Evolutionary conservation across 2,113 vertebrate genomes (phyloP).

Genomic region (Calyptomena viridis): DNA sequence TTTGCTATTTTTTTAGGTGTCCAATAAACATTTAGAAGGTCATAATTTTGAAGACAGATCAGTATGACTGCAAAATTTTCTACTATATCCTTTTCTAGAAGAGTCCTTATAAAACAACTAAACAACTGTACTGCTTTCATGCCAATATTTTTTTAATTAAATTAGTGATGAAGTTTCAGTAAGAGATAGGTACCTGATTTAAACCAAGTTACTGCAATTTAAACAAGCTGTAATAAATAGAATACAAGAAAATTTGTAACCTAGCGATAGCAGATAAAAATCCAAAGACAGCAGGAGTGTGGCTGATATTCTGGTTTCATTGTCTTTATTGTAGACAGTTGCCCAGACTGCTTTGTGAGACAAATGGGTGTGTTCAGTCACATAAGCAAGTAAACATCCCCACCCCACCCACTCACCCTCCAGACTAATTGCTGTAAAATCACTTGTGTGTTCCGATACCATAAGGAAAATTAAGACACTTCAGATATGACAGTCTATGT

Average conservation of each 20-base stretch:
- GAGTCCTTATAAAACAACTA: background rate
- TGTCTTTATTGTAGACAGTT: background rate
- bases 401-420: rapidly evolving
- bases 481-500: background rate
- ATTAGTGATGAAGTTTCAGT: background rate
- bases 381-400: background rate
- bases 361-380: background rate
- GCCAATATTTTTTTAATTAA: background rate
- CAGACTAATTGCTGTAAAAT: background rate
- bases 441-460: background rate
- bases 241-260: background rate
- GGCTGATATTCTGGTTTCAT: background rate
- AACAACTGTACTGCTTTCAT: background rate
- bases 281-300: background rate
- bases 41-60: background rate
- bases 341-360: background rate
- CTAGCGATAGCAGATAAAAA: background rate
- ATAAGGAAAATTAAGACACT: background rate
- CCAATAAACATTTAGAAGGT: background rate
- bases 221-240: background rate
- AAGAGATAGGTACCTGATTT: background rate
- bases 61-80: background rate
- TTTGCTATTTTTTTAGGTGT: background rate
- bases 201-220: background rate
- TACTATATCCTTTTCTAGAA: background rate